These are phyloP conservation scores for Bugula neritina DNA, from an alignment of 2,888 invertebrate genomes.

Conservation along the genomic window DNA sequence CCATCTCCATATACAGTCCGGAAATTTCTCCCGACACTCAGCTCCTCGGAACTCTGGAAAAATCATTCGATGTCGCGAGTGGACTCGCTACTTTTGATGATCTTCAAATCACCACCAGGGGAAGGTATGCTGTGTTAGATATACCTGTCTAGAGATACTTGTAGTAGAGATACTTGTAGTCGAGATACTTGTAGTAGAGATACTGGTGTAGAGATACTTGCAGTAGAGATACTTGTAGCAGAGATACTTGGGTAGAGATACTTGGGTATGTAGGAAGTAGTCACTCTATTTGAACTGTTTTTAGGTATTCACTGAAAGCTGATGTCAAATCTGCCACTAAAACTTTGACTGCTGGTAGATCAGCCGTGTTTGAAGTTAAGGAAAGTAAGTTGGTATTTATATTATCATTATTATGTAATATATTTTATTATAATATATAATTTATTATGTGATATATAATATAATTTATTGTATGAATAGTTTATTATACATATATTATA, in stretches of 20 bases:
- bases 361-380: conserved; percentile 6
- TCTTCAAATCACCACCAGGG: conserved; percentile 33
- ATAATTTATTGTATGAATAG: too few relatives aligned
- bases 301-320: conserved; percentile 6
- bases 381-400: not conserved
- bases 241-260: too few relatives aligned
- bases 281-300: not conserved
- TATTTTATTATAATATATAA: too few relatives aligned
- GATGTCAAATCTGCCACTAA: not conserved
- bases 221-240: too few relatives aligned
- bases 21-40: conserved; percentile 30
- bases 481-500: too few relatives aligned
- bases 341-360: not conserved
- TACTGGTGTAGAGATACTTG: too few relatives aligned
- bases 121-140: conserved; percentile 27
- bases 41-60: conserved; percentile 31
- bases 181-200: too few relatives aligned
- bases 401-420: not conserved
- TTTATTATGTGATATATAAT: too few relatives aligned
- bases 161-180: too few relatives aligned
- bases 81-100: conserved; percentile 34
- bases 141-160: too few relatives aligned
- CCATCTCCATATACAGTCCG: conserved; percentile 31
- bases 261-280: too few relatives aligned
- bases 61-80: conserved; percentile 32